Evolutionary conservation across 2,888 invertebrate species (phyloP), one percentile per base, ranked within the genome.

Genomic region (Drosophila nr. fundita): DNA sequence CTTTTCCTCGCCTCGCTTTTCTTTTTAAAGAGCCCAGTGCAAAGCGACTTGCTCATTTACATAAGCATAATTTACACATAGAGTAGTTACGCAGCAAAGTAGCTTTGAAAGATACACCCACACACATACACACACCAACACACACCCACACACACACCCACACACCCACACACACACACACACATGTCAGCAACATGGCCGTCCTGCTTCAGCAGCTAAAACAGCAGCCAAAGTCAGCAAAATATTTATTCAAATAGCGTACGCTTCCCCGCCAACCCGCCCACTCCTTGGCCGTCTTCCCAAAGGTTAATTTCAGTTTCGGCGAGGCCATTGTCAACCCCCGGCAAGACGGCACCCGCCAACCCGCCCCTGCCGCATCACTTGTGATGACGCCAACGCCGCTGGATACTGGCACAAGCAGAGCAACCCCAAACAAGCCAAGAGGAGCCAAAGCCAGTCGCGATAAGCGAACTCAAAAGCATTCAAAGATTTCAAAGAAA

Each of bases 211-310:
- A 73, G 40, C 36, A 59, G 40, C 73, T 63, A 55, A 62, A 74
- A 66, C 71, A 69, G 59, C 78, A 86, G 71, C 80, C 80, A 76
- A 85, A 87, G 91, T 88, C 87, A 90, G 91, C 90, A 90, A 83
- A 91, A 91, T 91, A 91, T 92, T 90, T 92, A 91, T 92, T 91
- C 89, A 91, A 92, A 92, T 91, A 83, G 88, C 89, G 85, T 89
- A 76, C 79, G 71, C 62, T 83, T 49, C 58, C 59, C 60, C 0
- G 4, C 27, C 24, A 24, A 38, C 10, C 21, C 5, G 1, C 32
- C 34, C 52, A 45, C 78, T 54, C 38, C 62, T 42, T 49, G 62
- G 49, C 55, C 50, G 49, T 68, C 80, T 85, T 82, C 82, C 86
- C 71, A 81, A 89, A 89, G 89, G 92, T 91, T 91, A 91, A 91